Conservation (phyloP, 2,888 invertebrate genomes). For the Clunio marinus region DNA sequence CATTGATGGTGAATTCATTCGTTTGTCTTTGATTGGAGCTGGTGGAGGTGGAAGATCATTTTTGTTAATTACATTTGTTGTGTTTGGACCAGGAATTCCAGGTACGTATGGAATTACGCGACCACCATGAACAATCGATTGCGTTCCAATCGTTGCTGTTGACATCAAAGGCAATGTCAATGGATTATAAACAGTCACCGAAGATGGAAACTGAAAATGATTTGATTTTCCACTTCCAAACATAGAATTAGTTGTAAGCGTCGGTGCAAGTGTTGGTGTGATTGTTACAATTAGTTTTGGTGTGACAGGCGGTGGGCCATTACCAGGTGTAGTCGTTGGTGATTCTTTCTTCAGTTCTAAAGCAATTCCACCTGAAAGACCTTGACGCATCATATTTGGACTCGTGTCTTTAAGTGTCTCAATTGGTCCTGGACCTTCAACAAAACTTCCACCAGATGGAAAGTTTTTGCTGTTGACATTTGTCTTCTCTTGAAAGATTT, state of each 20-base stretch:
- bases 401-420: conserved; percentile 62
- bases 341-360: conserved; percentile 50
- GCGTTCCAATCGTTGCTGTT: conserved; percentile 45
- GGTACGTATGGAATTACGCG: conserved; percentile 81
- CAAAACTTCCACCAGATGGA: conserved; percentile 49
- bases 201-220: conserved; percentile 63
- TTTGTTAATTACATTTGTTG: conserved; percentile 42
- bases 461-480: conserved; percentile 47
- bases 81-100: conserved; percentile 79
- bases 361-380: conserved; percentile 78
- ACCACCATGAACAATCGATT: conserved; percentile 63
- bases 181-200: conserved; percentile 67
- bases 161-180: conserved; percentile 57
- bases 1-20: conserved; percentile 22
- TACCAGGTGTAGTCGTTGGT: background rate
- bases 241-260: conserved; percentile 50
- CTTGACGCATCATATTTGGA: conserved; percentile 73
- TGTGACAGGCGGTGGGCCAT: conserved; percentile 50
- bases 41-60: conserved; percentile 49
- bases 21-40: background rate
- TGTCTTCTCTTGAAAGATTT: conserved; percentile 45
- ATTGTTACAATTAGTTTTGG: conserved; percentile 58
- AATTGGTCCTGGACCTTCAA: conserved; percentile 54
- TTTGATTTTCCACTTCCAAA: conserved; percentile 46
- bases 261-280: conserved; percentile 56